phyloP scores from a whole-genome alignment of 2,888 invertebrate genomes.

The Pelosia muscerda region DNA sequence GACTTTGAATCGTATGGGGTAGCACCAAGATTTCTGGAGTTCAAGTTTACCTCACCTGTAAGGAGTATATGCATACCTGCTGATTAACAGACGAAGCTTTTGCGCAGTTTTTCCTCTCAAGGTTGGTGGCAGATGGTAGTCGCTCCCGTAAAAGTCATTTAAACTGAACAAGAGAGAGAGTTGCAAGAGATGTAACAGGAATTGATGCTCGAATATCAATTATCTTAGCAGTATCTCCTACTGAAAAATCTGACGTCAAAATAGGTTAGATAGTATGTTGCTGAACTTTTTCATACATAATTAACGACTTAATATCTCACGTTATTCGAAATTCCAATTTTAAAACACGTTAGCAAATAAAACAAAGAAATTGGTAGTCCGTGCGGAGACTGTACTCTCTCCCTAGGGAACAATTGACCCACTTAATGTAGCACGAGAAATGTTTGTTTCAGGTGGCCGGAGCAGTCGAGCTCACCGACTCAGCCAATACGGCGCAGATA shows the following conservation, averaged over 20 bases:
- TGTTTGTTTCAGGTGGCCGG: constrained; percentile 80
- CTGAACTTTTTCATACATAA: constrained; percentile 14
- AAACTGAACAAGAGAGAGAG: background rate
- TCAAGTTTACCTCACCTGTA: too few species aligned
- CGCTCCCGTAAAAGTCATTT: background rate
- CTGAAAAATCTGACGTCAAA: background rate
- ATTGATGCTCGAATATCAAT: background rate
- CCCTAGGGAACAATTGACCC: constrained; percentile 73
- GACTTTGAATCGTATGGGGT: background rate
- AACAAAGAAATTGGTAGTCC: constrained; percentile 39
- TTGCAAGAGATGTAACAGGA: background rate
- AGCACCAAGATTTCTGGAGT: background rate
- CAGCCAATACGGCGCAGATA: constrained; percentile 74
- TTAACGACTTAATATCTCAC: background rate
- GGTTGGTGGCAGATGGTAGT: background rate
- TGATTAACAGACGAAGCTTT: too few species aligned
- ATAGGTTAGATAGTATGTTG: background rate
- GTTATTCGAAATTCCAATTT: constrained; percentile 23
- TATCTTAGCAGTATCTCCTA: background rate
- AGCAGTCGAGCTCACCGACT: constrained; percentile 76
- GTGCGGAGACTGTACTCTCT: constrained; percentile 36
- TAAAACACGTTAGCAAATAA: constrained; percentile 30
- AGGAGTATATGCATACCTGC: too few species aligned
- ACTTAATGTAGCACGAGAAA: constrained; percentile 65
- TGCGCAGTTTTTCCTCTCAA: too few species aligned